Evolutionary conservation across 2,888 invertebrate genomes (phyloP).

Genomic region (Graphium colonna): DNA sequence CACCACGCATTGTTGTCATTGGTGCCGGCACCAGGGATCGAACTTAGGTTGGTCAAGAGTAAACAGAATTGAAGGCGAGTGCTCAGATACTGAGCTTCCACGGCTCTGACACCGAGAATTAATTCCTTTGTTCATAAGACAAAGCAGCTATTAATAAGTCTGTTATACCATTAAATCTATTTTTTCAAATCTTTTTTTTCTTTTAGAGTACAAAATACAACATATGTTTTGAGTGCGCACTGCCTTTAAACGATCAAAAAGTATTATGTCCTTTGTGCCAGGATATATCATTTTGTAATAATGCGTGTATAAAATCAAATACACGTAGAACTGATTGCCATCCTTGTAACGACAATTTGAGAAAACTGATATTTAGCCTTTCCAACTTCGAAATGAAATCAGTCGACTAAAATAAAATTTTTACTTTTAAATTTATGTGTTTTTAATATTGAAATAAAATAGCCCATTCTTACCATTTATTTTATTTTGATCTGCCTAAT

Average conservation of each 20-base stretch:
- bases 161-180: no score
- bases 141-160: background rate
- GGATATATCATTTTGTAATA: conserved; percentile 52
- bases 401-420: no score
- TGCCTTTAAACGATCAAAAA: conserved; percentile 43
- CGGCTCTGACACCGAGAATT: no score
- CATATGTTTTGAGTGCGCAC: conserved; percentile 63
- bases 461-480: no score
- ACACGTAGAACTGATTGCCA: conserved; percentile 47
- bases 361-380: conserved; percentile 39
- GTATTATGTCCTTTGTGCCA: conserved; percentile 51
- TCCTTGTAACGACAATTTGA: conserved; percentile 55
- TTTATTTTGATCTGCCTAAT: no score
- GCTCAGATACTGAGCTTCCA: no score
- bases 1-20: background rate
- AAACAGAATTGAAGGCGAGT: no score
- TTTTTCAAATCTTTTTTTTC: background rate
- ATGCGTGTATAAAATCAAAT: conserved; percentile 51
- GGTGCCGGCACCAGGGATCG: no score
- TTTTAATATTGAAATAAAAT: no score
- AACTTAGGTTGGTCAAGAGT: no score
- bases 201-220: conserved; percentile 55
- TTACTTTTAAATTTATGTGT: no score
- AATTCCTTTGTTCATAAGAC: no score
- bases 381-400: background rate